phyloP scores from a whole-genome alignment of 2,113 vertebrate genomes.

The Alectura lathami region DNA sequence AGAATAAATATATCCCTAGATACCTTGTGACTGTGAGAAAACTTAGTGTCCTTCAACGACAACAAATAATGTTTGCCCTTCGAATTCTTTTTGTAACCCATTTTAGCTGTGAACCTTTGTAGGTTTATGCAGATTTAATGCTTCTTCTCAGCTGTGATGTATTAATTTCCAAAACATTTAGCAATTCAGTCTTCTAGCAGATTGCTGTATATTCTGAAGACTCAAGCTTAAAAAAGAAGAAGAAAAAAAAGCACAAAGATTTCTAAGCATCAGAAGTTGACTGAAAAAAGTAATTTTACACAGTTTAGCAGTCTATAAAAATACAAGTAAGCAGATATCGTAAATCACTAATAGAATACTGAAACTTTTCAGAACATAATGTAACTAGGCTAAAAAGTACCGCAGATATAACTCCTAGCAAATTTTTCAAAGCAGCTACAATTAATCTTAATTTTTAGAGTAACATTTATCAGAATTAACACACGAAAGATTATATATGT shows the following conservation, averaged over 20 bases:
- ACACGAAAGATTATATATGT: conserved; percentile 72
- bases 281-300: conserved; percentile 47
- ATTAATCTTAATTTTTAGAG: conserved; percentile 82
- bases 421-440: conserved; percentile 65
- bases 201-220: conserved; percentile 16
- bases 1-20: conserved; percentile 26
- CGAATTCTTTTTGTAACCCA: background rate
- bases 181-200: background rate
- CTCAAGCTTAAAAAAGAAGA: background rate
- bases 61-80: conserved; percentile 37
- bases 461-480: conserved; percentile 79
- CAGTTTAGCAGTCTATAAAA: conserved; percentile 72
- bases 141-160: background rate
- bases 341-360: conserved; percentile 68
- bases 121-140: conserved; percentile 45
- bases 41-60: background rate
- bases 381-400: conserved; percentile 69
- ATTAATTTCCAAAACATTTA: conserved; percentile 39
- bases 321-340: conserved; percentile 66
- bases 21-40: conserved; percentile 5
- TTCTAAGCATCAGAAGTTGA: conserved; percentile 58
- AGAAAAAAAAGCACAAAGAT: background rate
- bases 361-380: conserved; percentile 59
- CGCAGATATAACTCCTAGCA: conserved; percentile 55
- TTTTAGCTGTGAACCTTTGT: conserved; percentile 10